These are phyloP conservation scores for Protaetia brevitarsis DNA, from an alignment of 1,140 invertebrate species.

Conservation along the genomic window DNA sequence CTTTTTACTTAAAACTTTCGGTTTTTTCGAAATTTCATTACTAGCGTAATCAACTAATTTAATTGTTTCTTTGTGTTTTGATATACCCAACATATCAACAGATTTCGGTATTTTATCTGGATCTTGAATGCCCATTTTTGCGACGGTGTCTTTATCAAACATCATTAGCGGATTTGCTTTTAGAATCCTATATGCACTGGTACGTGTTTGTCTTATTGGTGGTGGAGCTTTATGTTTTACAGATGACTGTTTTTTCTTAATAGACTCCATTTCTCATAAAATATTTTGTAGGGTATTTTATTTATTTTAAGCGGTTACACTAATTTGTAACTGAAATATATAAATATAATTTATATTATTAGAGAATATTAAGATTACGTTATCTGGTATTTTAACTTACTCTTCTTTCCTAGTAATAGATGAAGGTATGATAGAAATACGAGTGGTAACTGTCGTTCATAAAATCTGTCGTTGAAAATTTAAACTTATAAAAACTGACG, in stretches of 20 bases:
- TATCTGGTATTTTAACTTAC: no score
- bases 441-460: no score
- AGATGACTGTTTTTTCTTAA: not conserved
- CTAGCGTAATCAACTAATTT: not conserved
- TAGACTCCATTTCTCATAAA: not conserved
- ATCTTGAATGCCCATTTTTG: not conserved
- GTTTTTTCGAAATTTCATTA: not conserved
- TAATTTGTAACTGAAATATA: no score
- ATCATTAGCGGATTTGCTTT: slow-evolving; percentile 18
- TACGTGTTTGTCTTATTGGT: slow-evolving; percentile 6
- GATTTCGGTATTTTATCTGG: not conserved
- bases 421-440: no score
- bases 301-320: no score
- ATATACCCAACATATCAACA: not conserved
- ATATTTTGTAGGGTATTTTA: no score
- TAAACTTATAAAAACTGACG: no score
- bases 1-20: not conserved
- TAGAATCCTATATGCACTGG: slow-evolving; percentile 1
- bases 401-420: no score
- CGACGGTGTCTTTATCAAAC: not conserved
- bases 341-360: no score
- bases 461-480: no score
- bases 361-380: no score
- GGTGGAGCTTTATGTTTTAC: not conserved
- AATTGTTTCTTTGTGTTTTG: not conserved